Evolutionary conservation across 2,888 invertebrate genomes (phyloP).

Genomic region (Spisula subtruncata): DNA sequence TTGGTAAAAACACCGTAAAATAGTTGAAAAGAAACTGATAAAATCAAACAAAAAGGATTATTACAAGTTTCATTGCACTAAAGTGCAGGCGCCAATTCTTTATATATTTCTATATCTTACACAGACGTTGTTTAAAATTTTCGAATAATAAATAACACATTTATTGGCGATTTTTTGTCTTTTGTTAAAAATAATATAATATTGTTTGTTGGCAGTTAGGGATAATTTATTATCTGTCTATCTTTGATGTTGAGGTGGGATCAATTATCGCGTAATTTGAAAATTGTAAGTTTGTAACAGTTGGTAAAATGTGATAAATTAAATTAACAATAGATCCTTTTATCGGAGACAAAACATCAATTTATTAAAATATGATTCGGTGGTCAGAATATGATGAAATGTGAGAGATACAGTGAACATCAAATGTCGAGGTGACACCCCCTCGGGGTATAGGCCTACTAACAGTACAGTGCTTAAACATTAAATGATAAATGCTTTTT

Average conservation of each 20-base stretch:
- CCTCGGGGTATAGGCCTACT: slow-evolving; percentile 15
- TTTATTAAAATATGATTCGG: slow-evolving; percentile 16
- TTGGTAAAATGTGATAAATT: slow-evolving; percentile 18
- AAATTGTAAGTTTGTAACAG: slow-evolving; percentile 18
- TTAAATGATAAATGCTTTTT: slow-evolving; percentile 57
- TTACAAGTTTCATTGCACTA: background rate
- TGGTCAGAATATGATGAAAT: background rate
- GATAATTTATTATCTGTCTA: background rate
- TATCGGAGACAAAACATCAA: slow-evolving; percentile 14
- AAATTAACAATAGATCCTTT: slow-evolving; percentile 25
- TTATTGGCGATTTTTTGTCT: background rate
- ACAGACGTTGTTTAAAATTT: background rate
- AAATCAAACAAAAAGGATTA: background rate
- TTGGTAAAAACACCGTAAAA: background rate
- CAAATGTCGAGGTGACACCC: slow-evolving; percentile 41
- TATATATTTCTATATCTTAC: background rate
- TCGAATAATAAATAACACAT: background rate
- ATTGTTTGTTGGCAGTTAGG: background rate
- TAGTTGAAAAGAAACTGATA: background rate
- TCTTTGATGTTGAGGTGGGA: slow-evolving; percentile 2
- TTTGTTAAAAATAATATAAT: background rate
- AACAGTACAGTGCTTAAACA: slow-evolving; percentile 58
- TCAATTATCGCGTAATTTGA: background rate
- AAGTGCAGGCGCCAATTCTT: background rate
- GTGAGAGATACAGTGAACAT: slow-evolving; percentile 30